Base-by-base conservation (phyloP, 1,140 invertebrate genomes). In the Scaptodrosophila lebanonensis region DNA sequence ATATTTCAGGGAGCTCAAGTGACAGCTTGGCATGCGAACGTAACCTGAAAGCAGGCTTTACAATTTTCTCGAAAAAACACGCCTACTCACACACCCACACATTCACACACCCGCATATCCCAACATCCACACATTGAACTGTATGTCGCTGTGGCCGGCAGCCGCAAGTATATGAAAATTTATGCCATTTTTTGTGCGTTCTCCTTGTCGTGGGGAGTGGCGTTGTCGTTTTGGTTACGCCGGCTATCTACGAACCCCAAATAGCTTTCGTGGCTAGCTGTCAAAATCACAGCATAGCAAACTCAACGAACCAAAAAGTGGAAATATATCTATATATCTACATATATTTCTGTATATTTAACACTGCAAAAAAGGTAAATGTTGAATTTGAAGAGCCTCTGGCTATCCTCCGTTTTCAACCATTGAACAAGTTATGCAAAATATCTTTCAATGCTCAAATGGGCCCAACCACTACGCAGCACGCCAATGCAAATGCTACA, bases 261-360 rank as follows among this genome's bases (percentile, higher is more conserved):
- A 25, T 25, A 30, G 59, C 44, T 57, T 52, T 63, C 57, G 60
- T 58, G 53, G 64, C 68, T 59, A 57, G 44, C 73, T 79, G 73
- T 79, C 73, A 77, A 73, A 77, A 79, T 77, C 73, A 79, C 75
- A 59, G 68, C n/a, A n/a, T n/a, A n/a, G n/a, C n/a, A 59, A 61
- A 60, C 17, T 63, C 73, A 77, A 77, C 73, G 73, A 77, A 77
- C 73, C 73, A 79, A 79, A 77, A 73, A 72, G 59, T 79, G 64
- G 64, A 61, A 79, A 71, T 66, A 69, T 66, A 67, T 40, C 22
- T 50, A 43, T 44, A 42, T 30, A 62, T 35, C 39, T 56, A 51
- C 51, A 64, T 60, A 36, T 47, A 44, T 48, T 33, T 43, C 35
- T 18, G 15, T 59, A 20, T 53, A 60, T 52, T 20, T 62, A 61